These are phyloP conservation scores for Limnothrissa miodon DNA, from an alignment of 2,113 vertebrate species.

Conservation along the genomic window DNA sequence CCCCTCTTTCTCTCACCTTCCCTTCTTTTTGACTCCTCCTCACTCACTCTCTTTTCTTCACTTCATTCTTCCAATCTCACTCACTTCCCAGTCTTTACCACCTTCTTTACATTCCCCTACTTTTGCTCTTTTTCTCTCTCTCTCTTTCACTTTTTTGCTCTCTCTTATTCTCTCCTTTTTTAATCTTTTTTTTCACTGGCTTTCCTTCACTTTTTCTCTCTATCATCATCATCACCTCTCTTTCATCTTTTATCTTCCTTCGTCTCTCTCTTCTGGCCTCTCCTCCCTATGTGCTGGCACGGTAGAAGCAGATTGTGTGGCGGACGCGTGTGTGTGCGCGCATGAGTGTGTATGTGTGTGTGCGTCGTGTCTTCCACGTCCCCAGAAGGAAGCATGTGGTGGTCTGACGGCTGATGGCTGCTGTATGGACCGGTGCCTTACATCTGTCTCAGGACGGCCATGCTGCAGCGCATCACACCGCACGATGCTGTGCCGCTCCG, in stretches of 20 bases:
- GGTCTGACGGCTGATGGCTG: conserved; percentile 83
- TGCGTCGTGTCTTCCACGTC: conserved; percentile 83
- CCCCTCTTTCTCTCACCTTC: conserved; percentile 27
- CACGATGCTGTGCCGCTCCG: no score
- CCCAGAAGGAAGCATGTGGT: conserved; percentile 72
- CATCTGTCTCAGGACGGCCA: conserved; percentile 94
- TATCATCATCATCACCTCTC: background rate
- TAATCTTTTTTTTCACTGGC: background rate
- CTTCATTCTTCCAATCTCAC: conserved; percentile 73
- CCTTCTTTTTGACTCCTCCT: background rate
- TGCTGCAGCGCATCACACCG: background rate
- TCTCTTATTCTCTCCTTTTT: conserved; percentile 49
- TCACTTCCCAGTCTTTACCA: background rate
- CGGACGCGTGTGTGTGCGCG: no score
- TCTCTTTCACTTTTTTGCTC: conserved; percentile 55
- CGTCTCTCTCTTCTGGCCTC: conserved; percentile 30
- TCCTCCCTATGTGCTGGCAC: conserved; percentile 44
- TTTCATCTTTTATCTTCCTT: conserved; percentile 60
- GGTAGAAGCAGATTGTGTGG: conserved; percentile 72
- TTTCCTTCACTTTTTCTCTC: conserved; percentile 63
- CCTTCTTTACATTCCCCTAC: no score
- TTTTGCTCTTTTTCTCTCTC: conserved; percentile 66
- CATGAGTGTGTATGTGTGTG: no score
- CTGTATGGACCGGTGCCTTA: conserved; percentile 94
- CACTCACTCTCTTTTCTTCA: conserved; percentile 43